Conservation (phyloP, 2,888 invertebrate genomes). For the Entomobrya multifasciata region DNA sequence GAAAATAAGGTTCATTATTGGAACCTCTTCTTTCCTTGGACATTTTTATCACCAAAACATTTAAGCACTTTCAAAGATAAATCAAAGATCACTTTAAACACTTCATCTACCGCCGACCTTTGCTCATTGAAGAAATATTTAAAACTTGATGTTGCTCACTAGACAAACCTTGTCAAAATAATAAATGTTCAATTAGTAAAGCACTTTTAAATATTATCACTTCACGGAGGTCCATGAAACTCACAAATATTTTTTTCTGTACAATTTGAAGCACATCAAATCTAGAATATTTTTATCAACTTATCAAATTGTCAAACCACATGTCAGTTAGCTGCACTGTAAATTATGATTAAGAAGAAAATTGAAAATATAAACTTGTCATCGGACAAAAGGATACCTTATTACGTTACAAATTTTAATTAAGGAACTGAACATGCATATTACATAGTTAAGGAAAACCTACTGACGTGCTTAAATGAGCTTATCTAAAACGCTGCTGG, state of each 20-base stretch:
- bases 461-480: neutral
- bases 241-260: no score
- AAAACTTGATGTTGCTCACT: neutral
- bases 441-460: neutral
- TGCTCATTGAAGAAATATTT: neutral
- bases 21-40: conserved; percentile 28
- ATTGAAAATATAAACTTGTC: conserved; percentile 6
- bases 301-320: no score
- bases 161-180: conserved; percentile 27
- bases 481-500: neutral
- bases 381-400: neutral
- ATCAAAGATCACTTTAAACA: neutral
- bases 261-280: neutral
- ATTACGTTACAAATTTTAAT: conserved; percentile 14
- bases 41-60: conserved; percentile 4
- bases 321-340: neutral
- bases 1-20: no score
- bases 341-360: neutral
- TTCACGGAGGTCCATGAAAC: neutral
- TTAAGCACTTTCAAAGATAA: neutral
- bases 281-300: neutral
- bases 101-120: neutral
- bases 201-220: neutral
- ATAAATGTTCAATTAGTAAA: neutral
- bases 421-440: neutral